Evolutionary conservation across 2,113 vertebrate genomes (phyloP).

Genomic region (Electrona antarctica): DNA sequence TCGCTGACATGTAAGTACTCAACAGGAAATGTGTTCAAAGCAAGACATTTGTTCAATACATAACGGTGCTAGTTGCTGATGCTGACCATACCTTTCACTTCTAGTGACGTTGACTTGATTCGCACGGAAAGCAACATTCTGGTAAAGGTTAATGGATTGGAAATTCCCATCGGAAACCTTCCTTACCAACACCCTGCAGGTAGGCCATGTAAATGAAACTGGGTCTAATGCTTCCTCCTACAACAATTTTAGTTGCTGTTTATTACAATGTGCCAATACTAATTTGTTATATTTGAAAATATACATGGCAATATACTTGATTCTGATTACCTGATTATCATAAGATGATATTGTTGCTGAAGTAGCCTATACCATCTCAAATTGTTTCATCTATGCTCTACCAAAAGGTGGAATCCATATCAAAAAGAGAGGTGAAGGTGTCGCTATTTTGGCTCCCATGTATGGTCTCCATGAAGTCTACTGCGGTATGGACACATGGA

Average conservation of each 20-base stretch:
- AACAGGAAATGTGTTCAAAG: background rate
- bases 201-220: background rate
- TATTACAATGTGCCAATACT: no score
- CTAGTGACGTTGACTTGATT: slow-evolving; percentile 20
- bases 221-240: background rate
- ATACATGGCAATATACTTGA: no score
- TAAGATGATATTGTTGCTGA: background rate
- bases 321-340: background rate
- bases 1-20: slow-evolving; percentile 71
- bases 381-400: background rate
- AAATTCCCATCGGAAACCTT: slow-evolving; percentile 28
- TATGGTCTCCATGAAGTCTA: slow-evolving; percentile 37
- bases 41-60: no score
- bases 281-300: no score
- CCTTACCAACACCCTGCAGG: slow-evolving; percentile 48
- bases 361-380: background rate
- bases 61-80: no score
- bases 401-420: slow-evolving; percentile 27
- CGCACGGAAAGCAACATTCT: background rate
- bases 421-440: slow-evolving; percentile 10
- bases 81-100: no score
- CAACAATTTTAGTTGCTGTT: no score
- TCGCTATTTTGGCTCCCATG: slow-evolving; percentile 32
- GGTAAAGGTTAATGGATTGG: slow-evolving; percentile 40
- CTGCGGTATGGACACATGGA: slow-evolving; percentile 27